Evolutionary conservation across 1,140 invertebrate genomes (phyloP), one percentile per base, ranked within the genome.

Genomic region (Macrotrachela quadricornifera): DNA sequence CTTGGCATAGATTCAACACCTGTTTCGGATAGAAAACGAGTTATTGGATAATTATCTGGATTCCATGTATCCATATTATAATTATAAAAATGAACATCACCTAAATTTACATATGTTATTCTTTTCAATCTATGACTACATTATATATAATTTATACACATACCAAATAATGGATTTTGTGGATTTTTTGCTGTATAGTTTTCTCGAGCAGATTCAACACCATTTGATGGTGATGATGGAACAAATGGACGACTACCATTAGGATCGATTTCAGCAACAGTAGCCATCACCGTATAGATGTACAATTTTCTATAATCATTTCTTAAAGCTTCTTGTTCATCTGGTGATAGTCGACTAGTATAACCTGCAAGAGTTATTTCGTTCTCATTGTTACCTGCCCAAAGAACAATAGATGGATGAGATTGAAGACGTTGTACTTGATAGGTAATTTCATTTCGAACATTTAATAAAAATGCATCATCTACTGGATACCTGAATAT

Each of bases 311-410:
- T 67, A 63, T 94, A 97, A 66, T 96, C 87, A 0, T 68, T 58
- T 78, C 78, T 50, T 69, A 72, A 1, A 54, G 43, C 1, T 58
- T 57, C 49, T 59, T 63, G 39, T 63, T 56, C 10, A 38, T 40
- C 15, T 54, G 14, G 14, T 40, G 48, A 43, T 40, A 17, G n/a
- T n/a, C n/a, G n/a, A n/a, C n/a, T n/a, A n/a, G n/a, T n/a, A n/a
- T n/a, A n/a, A n/a, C n/a, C n/a, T n/a, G 77, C 73, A 2, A 96
- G 66, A 0, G 85, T 87, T 36, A 77, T 80, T 75, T 96, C 91
- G 65, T 96, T 96, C 71, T 97, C 92, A 68, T 99, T 99, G 66
- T 96, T 99, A 6, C 84, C 87, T 13, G 86, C 82, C 80, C 69
- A 74, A 11, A 85, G 85, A 0, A 84, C 78, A 46, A 97, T 77